Percentiles rank a stretch among this genome's conserved stretches.
phyloP scores from a whole-genome alignment of 2,113 vertebrate species.

The Speoplatyrhinus poulsoni region DNA sequence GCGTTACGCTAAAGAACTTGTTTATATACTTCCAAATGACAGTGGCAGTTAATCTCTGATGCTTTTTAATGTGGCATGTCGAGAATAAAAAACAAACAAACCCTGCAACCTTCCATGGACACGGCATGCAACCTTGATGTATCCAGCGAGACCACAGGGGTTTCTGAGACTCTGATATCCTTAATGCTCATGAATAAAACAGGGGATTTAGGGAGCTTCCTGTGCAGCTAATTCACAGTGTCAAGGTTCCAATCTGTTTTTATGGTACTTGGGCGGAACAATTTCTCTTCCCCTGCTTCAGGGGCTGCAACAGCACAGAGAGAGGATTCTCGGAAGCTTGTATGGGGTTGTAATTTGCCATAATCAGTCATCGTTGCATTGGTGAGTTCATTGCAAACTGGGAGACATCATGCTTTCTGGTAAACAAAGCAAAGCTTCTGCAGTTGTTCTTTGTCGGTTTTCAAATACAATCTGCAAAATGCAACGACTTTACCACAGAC shows the following conservation, averaged over 20 bases:
- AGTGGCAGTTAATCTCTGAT: slow-evolving; percentile 65
- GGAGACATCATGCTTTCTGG: slow-evolving; percentile 50
- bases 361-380: slow-evolving; percentile 70
- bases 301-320: slow-evolving; percentile 66
- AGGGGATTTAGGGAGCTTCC: slow-evolving; percentile 80
- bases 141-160: slow-evolving; percentile 76
- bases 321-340: slow-evolving; percentile 66
- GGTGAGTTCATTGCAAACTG: slow-evolving; percentile 59
- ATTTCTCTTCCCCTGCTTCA: slow-evolving; percentile 69
- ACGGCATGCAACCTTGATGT: slow-evolving; percentile 76
- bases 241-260: slow-evolving; percentile 78
- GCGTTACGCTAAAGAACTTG: slow-evolving; percentile 48
- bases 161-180: slow-evolving; percentile 77
- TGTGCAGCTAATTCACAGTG: slow-evolving; percentile 78
- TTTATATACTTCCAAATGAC: slow-evolving; percentile 64
- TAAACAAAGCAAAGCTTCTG: slow-evolving; percentile 55
- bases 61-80: slow-evolving; percentile 56
- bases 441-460: slow-evolving; percentile 45
- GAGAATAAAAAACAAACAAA: slow-evolving; percentile 35
- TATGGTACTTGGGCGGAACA: slow-evolving; percentile 77
- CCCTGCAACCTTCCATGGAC: slow-evolving; percentile 63
- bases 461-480: background rate
- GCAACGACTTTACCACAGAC: too few species aligned
- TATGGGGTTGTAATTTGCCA: slow-evolving; percentile 70
- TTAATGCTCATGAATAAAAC: slow-evolving; percentile 84